Evolutionary conservation across 2,888 invertebrate species (phyloP).

Genomic region (Bhutanitis thaidina): DNA sequence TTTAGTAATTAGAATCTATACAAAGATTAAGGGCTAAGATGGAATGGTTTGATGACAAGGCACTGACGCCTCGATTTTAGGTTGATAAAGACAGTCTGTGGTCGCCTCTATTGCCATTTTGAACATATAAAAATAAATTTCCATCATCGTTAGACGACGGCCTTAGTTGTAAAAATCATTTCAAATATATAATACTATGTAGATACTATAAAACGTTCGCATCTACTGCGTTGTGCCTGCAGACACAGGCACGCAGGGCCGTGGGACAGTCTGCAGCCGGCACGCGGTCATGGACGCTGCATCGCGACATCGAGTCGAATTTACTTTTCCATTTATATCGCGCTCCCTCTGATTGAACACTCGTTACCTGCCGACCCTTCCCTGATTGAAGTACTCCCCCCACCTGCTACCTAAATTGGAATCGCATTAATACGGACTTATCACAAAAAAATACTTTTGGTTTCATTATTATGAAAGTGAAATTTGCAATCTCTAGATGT

Average conservation of each 20-base stretch:
- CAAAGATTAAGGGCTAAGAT: too few species aligned
- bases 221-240: not conserved
- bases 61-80: too few species aligned
- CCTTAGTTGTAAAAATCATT: too few species aligned
- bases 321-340: slow-evolving; percentile 48
- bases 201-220: too few species aligned
- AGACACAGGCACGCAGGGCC: not conserved
- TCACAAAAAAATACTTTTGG: not conserved
- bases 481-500: too few species aligned
- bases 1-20: too few species aligned
- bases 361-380: slow-evolving; percentile 28
- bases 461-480: not conserved
- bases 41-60: too few species aligned
- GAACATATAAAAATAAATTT: too few species aligned
- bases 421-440: not conserved
- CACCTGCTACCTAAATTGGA: not conserved
- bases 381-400: slow-evolving; percentile 35
- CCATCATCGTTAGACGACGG: too few species aligned
- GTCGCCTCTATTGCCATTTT: too few species aligned
- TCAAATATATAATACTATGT: too few species aligned
- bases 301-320: slow-evolving; percentile 28
- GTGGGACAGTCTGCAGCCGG: slow-evolving; percentile 1
- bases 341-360: slow-evolving; percentile 39
- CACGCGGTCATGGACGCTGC: not conserved
- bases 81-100: too few species aligned